Conservation (phyloP, 2,797 vertebrate species). For the Darevskia nairensis region DNA sequence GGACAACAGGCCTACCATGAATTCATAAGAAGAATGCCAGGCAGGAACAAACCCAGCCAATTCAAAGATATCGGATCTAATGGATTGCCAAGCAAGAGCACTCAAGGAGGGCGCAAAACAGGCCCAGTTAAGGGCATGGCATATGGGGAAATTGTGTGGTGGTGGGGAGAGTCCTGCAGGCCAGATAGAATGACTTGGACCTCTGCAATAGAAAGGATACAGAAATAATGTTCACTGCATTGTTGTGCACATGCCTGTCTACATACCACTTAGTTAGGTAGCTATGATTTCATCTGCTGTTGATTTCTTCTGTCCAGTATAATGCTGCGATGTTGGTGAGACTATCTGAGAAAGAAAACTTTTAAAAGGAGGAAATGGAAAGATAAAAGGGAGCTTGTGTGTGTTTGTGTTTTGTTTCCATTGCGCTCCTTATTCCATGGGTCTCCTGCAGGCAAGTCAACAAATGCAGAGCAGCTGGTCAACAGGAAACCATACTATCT, state of each 20-base stretch:
- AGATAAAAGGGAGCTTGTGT: neutral
- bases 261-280: neutral
- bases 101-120: too few relatives aligned
- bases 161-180: too few relatives aligned
- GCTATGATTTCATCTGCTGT: neutral
- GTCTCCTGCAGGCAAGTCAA: neutral
- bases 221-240: neutral
- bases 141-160: too few relatives aligned
- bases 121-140: too few relatives aligned
- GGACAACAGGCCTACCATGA: neutral
- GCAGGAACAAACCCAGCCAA: neutral
- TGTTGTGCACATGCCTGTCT: neutral
- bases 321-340: neutral
- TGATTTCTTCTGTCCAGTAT: neutral
- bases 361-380: neutral
- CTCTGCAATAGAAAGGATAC: too few relatives aligned
- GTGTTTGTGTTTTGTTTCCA: neutral
- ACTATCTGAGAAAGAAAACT: neutral
- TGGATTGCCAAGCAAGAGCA: too few relatives aligned
- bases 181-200: too few relatives aligned
- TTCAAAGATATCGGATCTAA: neutral
- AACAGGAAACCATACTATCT: neutral
- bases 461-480: conserved; percentile 7
- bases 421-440: neutral
- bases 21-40: neutral